Percentiles rank a stretch among this genome's conserved stretches.
phyloP scores from a whole-genome alignment of 2,797 vertebrate species.

The Sparidentex hasta region DNA sequence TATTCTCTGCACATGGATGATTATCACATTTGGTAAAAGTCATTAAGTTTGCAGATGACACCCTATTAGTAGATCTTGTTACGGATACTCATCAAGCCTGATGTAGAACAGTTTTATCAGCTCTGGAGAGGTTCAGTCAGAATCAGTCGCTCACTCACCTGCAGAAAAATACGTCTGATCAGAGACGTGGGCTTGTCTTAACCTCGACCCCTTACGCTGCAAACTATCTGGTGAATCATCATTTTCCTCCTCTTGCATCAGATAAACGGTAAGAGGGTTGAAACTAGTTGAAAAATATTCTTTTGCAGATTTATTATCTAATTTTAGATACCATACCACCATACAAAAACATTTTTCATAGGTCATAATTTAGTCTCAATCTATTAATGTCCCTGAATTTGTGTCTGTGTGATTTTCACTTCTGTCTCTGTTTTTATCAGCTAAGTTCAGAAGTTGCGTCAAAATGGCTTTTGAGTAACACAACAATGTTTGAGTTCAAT shows the following conservation, averaged over 20 bases:
- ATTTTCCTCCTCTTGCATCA: conserved; percentile 4
- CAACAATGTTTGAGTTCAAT: too few species aligned
- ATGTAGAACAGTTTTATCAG: too few species aligned
- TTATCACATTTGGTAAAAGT: neutral
- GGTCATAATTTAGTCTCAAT: too few species aligned
- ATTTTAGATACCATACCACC: neutral
- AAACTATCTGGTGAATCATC: neutral
- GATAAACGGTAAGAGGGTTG: neutral
- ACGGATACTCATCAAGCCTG: neutral
- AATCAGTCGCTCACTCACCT: neutral
- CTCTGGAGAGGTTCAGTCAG: neutral
- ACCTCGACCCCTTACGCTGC: neutral
- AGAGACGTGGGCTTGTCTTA: conserved; percentile 3
- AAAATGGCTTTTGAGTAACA: too few species aligned
- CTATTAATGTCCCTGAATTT: too few species aligned
- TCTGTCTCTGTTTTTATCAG: neutral
- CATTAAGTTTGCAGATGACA: conserved; percentile 7
- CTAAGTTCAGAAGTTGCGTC: neutral
- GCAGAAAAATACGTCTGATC: neutral
- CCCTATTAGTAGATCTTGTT: neutral
- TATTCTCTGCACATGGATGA: neutral
- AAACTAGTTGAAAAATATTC: neutral
- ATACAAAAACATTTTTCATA: too few species aligned
- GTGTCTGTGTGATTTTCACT: too few species aligned
- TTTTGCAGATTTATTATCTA: too few species aligned